Evolutionary conservation across 2,888 invertebrate genomes (phyloP).

Genomic region (Caenorhabditis sp.): DNA sequence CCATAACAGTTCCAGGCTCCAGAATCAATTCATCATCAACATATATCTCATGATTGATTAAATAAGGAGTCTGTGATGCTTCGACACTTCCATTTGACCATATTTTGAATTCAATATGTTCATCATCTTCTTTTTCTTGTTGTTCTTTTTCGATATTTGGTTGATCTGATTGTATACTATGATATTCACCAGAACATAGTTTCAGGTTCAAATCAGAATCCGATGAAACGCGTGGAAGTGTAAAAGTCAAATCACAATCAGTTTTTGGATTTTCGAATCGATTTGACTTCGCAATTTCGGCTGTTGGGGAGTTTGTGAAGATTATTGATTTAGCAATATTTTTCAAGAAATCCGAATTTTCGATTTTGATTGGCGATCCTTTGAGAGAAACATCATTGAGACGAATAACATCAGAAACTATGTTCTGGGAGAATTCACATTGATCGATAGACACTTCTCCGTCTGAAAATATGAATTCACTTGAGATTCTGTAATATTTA

Average conservation of each 20-base stretch:
- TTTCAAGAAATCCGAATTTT: constrained; percentile 9
- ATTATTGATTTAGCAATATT: constrained; percentile 28
- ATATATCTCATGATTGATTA: constrained; percentile 34
- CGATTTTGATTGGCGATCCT: neutral
- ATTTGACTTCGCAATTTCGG: constrained; percentile 5
- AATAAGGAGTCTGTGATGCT: constrained; percentile 20
- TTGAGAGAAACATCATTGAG: neutral
- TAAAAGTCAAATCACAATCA: constrained; percentile 20
- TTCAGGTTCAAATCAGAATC: neutral
- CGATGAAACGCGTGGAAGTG: constrained; percentile 7
- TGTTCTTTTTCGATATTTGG: constrained; percentile 1
- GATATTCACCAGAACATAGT: constrained; percentile 20
- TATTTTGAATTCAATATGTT: constrained; percentile 13
- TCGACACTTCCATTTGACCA: constrained; percentile 3
- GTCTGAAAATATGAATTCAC: no score
- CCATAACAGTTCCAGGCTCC: constrained; percentile 40
- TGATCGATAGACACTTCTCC: constrained; percentile 11
- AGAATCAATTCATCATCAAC: constrained; percentile 31
- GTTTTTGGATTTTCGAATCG: constrained; percentile 21
- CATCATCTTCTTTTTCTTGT: neutral
- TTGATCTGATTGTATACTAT: constrained; percentile 12
- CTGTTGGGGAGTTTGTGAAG: constrained; percentile 2
- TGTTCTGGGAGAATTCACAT: constrained; percentile 18
- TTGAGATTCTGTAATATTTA: no score
- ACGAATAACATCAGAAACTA: constrained; percentile 19